Base-by-base conservation (phyloP, 2,797 vertebrate genomes). In the Enteromius afrohamiltoni region DNA sequence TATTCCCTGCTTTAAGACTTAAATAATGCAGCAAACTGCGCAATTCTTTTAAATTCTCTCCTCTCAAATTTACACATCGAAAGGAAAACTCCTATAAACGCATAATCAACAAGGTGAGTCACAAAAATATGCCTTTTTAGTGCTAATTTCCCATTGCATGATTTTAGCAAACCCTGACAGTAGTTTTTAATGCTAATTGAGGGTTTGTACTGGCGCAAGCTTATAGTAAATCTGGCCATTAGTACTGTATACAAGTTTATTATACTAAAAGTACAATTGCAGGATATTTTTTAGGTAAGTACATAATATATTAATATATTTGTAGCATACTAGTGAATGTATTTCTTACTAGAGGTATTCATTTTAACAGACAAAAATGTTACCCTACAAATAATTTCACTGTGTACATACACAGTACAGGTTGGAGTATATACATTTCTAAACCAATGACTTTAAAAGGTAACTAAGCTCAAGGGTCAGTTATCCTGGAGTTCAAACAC, bases 401-500 rank as follows among this genome's bases (percentile, higher is more conserved):
- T 6, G 19, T 7, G 21, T 58, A 60, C n/a, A 23, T 10, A 60
- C 37, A 60, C n/a, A 26, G 31, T 42, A 26, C 34, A 60, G n/a
- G n/a, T 3, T 23, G 21, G 34, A 40, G 34, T 26, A 26, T 23
- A 58, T 19, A 5, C 26, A 62, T 77, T 6, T 23, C n/a, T 62
- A 17, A 77, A 17, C 74, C 34, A 42, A 26, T 42, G 53, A 60
- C 53, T 42, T 14, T 8, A 60, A 76, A 77, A 16, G 4, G 2
- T 60, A 60, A 77, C 34, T 60, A 23, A 77, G 58, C 53, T 62
- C 75, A 77, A 23, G 55, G 51, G 34, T 58, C n/a, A 77, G 14
- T 62, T 62, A 77, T 62, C 75, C 34, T 62, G 31, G 14, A 77
- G 13, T 10, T 60, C n/a, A 77, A 77, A 45, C 37, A 77, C 16